A percentile compares a stretch with the other conserved stretches of the same genome.
Conservation (phyloP, 2,113 vertebrate species). For the Mormoops blainvillei region DNA sequence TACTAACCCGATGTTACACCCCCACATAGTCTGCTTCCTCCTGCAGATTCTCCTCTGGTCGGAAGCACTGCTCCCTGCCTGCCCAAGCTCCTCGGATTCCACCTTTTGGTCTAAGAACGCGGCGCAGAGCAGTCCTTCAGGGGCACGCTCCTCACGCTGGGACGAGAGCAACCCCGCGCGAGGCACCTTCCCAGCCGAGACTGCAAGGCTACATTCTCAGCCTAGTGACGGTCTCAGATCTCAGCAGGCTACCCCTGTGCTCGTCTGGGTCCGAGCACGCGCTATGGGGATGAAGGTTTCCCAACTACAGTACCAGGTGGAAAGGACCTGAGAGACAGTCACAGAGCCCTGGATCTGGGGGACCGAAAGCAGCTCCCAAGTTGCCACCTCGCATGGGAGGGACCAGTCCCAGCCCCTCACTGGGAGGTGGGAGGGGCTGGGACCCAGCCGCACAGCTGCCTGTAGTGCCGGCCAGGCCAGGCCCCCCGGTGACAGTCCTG, state of each 20-base stretch:
- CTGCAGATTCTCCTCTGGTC: rapidly evolving
- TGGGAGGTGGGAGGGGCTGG: rapidly evolving
- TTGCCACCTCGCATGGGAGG: rapidly evolving
- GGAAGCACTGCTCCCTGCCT: not conserved
- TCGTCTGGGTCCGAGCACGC: not conserved
- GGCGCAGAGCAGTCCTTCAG: not conserved
- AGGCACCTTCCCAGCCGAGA: rapidly evolving
- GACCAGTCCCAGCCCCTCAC: rapidly evolving
- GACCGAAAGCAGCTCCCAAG: not conserved
- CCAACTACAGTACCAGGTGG: not conserved
- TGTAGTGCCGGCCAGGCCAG: not conserved
- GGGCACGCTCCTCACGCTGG: rapidly evolving
- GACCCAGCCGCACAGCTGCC: rapidly evolving
- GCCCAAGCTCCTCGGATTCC: too few relatives aligned
- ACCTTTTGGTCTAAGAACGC: too few relatives aligned
- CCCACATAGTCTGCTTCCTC: rapidly evolving
- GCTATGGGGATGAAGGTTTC: too few relatives aligned
- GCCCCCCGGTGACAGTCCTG: too few relatives aligned
- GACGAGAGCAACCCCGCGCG: not conserved
- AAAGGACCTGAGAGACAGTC: too few relatives aligned
- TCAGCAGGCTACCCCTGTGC: rapidly evolving
- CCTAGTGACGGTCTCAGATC: rapidly evolving
- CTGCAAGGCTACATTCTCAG: not conserved
- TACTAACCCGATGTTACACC: not conserved
- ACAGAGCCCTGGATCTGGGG: rapidly evolving